phyloP scores from a whole-genome alignment of 1,140 invertebrate genomes.

The Sarcophaga peregrina region DNA sequence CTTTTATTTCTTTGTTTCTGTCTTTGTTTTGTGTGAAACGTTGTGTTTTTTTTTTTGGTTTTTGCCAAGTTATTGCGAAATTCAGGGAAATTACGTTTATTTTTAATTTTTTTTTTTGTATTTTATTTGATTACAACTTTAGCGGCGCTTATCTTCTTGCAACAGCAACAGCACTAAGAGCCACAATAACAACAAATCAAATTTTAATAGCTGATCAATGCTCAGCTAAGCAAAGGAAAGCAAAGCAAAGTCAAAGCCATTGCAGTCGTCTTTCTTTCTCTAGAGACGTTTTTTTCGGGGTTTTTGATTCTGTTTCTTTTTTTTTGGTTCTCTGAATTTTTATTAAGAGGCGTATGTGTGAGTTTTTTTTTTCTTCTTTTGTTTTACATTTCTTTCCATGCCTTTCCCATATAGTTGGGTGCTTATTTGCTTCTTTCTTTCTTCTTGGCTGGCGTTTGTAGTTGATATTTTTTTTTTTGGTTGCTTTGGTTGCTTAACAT shows the following conservation, averaged over 20 bases:
- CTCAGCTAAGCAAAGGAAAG: too few species aligned
- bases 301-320: neutral
- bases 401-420: slow-evolving; percentile 9
- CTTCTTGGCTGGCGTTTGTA: slow-evolving; percentile 22
- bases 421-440: slow-evolving; percentile 1
- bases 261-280: slow-evolving; percentile 14
- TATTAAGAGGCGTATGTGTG: slow-evolving; percentile 39
- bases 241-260: neutral
- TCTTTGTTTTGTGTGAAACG: neutral
- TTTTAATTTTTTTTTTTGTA: too few species aligned
- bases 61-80: slow-evolving; percentile 42
- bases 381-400: too few species aligned
- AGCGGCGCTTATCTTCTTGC: slow-evolving; percentile 21
- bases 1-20: neutral
- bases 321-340: slow-evolving; percentile 10
- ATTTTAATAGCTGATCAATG: neutral
- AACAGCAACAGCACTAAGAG: neutral
- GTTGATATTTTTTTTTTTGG: neutral
- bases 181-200: neutral
- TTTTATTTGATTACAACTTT: slow-evolving; percentile 36
- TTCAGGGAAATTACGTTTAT: slow-evolving; percentile 36
- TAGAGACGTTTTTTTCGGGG: neutral
- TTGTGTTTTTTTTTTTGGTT: neutral
- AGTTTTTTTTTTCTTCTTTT: slow-evolving; percentile 25
- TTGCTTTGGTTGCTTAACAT: neutral